These are phyloP conservation scores for Polypterus senegalus DNA, from an alignment of 2,113 vertebrate genomes.

Conservation along the genomic window DNA sequence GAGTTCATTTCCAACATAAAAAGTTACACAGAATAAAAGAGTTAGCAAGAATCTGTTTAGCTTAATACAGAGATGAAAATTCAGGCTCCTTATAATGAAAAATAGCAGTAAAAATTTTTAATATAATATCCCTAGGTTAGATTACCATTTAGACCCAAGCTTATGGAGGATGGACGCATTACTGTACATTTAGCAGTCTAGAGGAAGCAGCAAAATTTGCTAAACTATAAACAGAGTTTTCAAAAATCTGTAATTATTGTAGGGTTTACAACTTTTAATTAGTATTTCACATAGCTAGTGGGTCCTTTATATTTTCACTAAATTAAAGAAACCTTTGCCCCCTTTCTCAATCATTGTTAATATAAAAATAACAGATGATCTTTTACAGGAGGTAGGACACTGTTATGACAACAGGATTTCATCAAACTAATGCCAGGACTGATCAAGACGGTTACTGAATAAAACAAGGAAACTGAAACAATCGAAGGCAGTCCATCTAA, in stretches of 20 bases:
- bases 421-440: neutral
- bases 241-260: neutral
- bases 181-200: neutral
- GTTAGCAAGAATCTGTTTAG: conserved; percentile 31
- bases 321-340: neutral
- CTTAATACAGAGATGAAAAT: conserved; percentile 13
- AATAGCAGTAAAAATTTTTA: conserved; percentile 2
- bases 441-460: neutral
- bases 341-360: neutral
- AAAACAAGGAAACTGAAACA: neutral
- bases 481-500: neutral
- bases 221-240: neutral
- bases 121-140: neutral
- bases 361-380: neutral
- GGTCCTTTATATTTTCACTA: neutral
- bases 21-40: conserved; percentile 29
- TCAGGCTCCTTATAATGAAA: neutral
- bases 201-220: neutral
- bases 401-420: neutral
- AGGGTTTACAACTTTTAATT: neutral
- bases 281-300: too few relatives aligned
- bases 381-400: conserved; percentile 1
- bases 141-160: neutral
- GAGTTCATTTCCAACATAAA: conserved; percentile 28
- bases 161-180: neutral